Base-by-base conservation (phyloP, 1,140 invertebrate species). In the Hypsibius dujardini region DNA sequence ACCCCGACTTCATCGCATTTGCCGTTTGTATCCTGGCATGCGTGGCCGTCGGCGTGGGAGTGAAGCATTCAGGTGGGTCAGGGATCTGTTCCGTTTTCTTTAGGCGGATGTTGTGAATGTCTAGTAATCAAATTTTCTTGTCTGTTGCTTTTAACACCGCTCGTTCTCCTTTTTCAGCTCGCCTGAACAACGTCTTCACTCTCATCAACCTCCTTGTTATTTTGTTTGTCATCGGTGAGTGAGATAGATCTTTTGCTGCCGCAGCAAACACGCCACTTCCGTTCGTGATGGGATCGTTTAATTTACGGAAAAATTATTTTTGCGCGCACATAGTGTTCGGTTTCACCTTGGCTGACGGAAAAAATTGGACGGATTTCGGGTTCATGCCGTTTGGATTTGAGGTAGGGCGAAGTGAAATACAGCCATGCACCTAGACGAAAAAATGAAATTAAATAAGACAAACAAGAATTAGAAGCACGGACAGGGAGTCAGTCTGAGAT, bases 1-100 rank as follows among this genome's bases (percentile, higher is more conserved):
- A 90, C 78, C 89, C 89, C 1, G 89, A 92, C 79, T 81, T 90
- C 46, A 77, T 92, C n/a, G 88, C 90, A 1, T 87, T 87, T 74
- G 77, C 82, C 1, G 85, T 90, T 47, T 89, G 87, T 74, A 80
- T 90, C 2, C 79, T 85, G 1, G 89, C 88, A 75, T 85, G 87
- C 1, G 77, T 86, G 42, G 80, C 88, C 1, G 77, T 90, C 72
- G 75, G 77, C 76, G 72, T 76, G 72, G 74, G 76, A 71, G 77
- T 72, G 67, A 75, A 46, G 45, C 62, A 67, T 67, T 67, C 76
- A 12, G 62, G 62, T 67, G 42, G 45, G 12, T 12, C 7, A 56
- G 7, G 50, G 50, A 67, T 42, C 42, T 67, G 12, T 67, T 12
- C 40, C 62, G 12, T 42, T 67, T 15, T 15, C 62, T 15, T 67